Conservation (phyloP, 2,797 vertebrate species). For the Lophius americanus region DNA sequence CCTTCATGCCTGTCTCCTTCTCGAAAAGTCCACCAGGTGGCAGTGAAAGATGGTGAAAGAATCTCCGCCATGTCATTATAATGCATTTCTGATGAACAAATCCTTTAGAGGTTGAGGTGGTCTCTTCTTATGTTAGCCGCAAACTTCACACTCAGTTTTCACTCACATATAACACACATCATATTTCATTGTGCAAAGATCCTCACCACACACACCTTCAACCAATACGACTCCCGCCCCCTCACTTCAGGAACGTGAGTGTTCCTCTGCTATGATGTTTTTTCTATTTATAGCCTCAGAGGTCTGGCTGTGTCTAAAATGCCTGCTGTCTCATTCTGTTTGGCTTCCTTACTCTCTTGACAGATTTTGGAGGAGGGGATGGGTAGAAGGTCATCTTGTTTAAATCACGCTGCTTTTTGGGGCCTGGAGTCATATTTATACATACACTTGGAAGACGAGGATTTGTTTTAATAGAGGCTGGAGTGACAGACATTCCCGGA, state of each 20-base stretch:
- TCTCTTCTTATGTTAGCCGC: background rate
- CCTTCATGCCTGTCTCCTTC: too few species aligned
- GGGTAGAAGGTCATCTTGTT: constrained; percentile 15
- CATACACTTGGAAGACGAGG: constrained; percentile 15
- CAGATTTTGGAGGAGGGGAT: constrained; percentile 25
- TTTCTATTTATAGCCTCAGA: constrained; percentile 71
- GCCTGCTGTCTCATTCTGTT: constrained; percentile 55
- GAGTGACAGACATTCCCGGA: background rate
- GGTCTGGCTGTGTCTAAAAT: constrained; percentile 48
- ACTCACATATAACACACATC: background rate
- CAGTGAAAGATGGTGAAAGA: background rate
- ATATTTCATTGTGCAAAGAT: background rate
- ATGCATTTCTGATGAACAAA: constrained; percentile 8
- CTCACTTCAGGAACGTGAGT: constrained; percentile 49
- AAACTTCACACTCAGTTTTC: background rate
- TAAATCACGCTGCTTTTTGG: constrained; percentile 41
- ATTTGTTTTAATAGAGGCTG: constrained; percentile 20
- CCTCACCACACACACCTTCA: constrained; percentile 42
- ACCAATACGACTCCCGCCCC: constrained; percentile 20
- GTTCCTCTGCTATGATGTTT: constrained; percentile 56
- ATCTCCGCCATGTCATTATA: background rate
- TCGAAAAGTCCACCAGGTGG: constrained; percentile 58
- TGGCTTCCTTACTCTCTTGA: constrained; percentile 54
- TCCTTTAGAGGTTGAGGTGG: background rate
- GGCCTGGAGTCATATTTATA: constrained; percentile 22